A percentile compares a stretch with the other conserved stretches of the same genome.
Conservation (phyloP, 2,113 vertebrate species). For the Toxotes chatareus region DNA sequence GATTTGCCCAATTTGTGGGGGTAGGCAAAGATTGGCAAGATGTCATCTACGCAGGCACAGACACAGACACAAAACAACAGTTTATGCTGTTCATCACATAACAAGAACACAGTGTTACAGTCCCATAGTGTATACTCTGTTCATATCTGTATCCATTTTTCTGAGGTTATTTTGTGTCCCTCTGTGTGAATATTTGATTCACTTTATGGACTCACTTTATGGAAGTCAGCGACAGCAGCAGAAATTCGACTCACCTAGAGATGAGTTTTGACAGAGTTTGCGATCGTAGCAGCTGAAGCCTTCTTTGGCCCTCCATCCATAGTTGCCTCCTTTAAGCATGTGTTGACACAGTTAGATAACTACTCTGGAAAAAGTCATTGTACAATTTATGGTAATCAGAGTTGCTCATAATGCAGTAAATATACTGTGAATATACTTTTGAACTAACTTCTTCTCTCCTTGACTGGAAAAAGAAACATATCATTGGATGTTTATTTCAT, state of each 20-base stretch:
- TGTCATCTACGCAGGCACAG: slow-evolving; percentile 79
- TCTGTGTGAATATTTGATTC: not conserved
- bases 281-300: slow-evolving; percentile 88
- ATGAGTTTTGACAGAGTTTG: slow-evolving; percentile 86
- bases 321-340: slow-evolving; percentile 83
- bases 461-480: not conserved
- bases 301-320: slow-evolving; percentile 88
- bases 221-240: not conserved
- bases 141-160: not conserved
- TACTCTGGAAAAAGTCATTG: not conserved
- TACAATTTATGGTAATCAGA: not conserved
- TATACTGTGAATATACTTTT: not conserved
- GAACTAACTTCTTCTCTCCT: too few relatives aligned
- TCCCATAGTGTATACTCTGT: not conserved
- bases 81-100: not conserved
- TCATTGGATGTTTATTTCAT: slow-evolving; percentile 30
- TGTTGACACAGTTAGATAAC: slow-evolving; percentile 12
- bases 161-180: not conserved
- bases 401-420: not conserved
- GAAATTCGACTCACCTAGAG: slow-evolving; percentile 79
- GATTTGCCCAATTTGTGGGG: slow-evolving; percentile 87
- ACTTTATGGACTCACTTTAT: not conserved
- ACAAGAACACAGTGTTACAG: not conserved
- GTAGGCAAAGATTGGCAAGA: slow-evolving; percentile 88
- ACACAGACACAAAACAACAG: slow-evolving; percentile 12